Evolutionary conservation across 2,888 invertebrate genomes (phyloP), one percentile per base, ranked within the genome.

Genomic region (Bibio marci): DNA sequence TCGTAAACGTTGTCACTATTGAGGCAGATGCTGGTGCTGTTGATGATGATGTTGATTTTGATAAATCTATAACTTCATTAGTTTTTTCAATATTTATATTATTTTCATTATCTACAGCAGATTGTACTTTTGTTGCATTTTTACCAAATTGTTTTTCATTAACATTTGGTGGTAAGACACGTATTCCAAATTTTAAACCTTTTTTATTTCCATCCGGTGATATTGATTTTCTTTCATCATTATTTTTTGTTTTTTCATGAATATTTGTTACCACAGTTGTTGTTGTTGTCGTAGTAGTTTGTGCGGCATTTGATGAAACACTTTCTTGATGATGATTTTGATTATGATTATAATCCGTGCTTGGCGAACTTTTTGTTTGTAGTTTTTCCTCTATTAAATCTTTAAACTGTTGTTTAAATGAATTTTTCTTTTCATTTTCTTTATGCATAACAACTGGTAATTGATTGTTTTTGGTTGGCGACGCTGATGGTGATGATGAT

Each of bases 101-200:
- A 19, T 47, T 46, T 34, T 47, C 48, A 13, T 44, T 42, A 25
- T 45, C 41, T 22, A 22, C 22, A 22, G 22, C 22, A n/a, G 42
- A 30, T 35, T 40, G 37, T 5, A 30, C 40, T 39, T 65, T 63
- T n/a, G 37, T 44, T 47, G 45, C 43, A 15, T 40, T 38, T 15
- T 47, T 44, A 7, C 61, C 66, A 13, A 67, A 48, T 1, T 67
- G 62, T 22, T 66, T 67, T 46, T 67, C 67, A 50, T 67, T 66
- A 27, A 68, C 59, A 43, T 66, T 68, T 5, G 68, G 67, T 12
- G 74, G 74, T 4, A 79, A 55, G 1, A 79, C 78, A 50, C 74
- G 65, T 38, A 78, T 72, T 1, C 78, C 79, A 39, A 79, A 77
- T 53, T 78, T 78, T 57, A 71, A 68, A 35, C 66, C 72, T 42